Evolutionary conservation across 2,888 invertebrate genomes (phyloP).

Genomic region (Drosophila seclusa): DNA sequence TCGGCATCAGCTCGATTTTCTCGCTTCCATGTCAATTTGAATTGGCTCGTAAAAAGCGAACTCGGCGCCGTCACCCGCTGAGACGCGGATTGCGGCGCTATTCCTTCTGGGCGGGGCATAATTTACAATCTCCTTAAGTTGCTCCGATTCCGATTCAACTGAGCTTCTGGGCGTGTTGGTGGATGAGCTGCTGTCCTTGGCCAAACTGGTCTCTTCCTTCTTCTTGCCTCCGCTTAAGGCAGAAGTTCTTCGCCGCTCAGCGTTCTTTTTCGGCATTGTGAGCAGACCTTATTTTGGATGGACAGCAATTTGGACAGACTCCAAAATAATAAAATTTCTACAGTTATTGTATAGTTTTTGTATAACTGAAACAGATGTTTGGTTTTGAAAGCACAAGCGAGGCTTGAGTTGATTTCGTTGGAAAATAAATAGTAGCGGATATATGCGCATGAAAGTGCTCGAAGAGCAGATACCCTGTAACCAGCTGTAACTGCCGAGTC

Average conservation of each 20-base stretch:
- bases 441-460: background rate
- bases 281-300: background rate
- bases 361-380: background rate
- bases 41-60: conserved; percentile 6
- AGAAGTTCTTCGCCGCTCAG: background rate
- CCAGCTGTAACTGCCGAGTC: background rate
- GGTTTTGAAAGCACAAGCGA: background rate
- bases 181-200: background rate
- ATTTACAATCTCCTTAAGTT: background rate
- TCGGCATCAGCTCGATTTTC: background rate
- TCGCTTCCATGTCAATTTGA: background rate
- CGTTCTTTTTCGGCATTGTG: background rate
- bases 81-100: background rate
- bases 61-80: background rate
- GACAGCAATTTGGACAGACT: background rate
- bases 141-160: background rate
- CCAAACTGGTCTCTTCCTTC: background rate
- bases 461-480: background rate
- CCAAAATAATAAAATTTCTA: background rate
- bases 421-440: background rate
- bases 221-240: background rate
- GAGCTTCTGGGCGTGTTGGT: background rate
- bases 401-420: background rate
- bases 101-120: background rate
- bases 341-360: background rate